These are phyloP conservation scores for Holocentrus rufus DNA, from an alignment of 2,797 vertebrate species.

Conservation along the genomic window DNA sequence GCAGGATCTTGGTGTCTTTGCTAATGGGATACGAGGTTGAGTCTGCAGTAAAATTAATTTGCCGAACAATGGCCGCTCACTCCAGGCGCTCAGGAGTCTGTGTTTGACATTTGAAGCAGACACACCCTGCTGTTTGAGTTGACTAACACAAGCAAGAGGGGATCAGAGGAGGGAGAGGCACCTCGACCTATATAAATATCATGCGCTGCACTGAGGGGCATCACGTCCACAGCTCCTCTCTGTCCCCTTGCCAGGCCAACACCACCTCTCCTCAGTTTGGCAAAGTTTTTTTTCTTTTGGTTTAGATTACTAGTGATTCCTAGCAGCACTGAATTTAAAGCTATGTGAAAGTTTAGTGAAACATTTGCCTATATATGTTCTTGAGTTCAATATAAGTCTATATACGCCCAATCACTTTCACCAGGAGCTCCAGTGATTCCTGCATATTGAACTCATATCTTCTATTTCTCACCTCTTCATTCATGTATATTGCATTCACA, in stretches of 20 bases:
- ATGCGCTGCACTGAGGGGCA: background rate
- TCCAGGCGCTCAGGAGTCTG: background rate
- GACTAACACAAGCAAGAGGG: constrained; percentile 23
- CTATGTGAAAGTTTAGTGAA: too few relatives aligned
- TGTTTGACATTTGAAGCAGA: constrained; percentile 21
- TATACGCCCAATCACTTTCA: too few relatives aligned
- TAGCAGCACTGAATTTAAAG: too few relatives aligned
- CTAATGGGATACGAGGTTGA: constrained; percentile 21
- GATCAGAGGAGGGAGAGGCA: constrained; percentile 15
- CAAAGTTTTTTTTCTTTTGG: too few relatives aligned
- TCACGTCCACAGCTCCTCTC: background rate
- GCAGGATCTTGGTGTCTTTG: constrained; percentile 8
- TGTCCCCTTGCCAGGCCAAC: background rate
- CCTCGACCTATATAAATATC: background rate
- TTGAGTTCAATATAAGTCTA: too few relatives aligned
- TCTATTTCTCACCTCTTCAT: too few relatives aligned
- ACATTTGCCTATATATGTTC: too few relatives aligned
- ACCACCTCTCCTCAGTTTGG: background rate
- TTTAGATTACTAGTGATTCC: too few relatives aligned
- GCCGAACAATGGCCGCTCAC: background rate
- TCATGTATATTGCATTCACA: too few relatives aligned
- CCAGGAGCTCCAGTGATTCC: too few relatives aligned
- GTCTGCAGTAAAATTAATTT: constrained; percentile 11
- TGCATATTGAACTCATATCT: too few relatives aligned
- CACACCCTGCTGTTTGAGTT: constrained; percentile 39